Evolutionary conservation across 1,140 invertebrate genomes (phyloP).

Genomic region (Drosophila sechellia): DNA sequence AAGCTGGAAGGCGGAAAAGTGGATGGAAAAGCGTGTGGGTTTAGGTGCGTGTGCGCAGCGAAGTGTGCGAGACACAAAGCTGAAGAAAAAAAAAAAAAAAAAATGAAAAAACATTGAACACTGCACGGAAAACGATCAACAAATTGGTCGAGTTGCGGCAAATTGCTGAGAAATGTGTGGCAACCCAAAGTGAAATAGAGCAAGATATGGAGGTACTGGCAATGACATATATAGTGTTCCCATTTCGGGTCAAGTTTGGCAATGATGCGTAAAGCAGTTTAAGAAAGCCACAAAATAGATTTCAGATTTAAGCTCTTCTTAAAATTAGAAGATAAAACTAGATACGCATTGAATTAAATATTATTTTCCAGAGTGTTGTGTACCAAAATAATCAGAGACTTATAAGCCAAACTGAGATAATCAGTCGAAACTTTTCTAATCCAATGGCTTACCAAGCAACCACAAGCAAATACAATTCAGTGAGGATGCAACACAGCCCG

Average conservation of each 20-base stretch:
- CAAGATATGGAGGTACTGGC: too few relatives aligned
- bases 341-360: background rate
- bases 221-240: background rate
- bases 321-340: background rate
- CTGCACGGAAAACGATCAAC: conserved; percentile 42
- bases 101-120: background rate
- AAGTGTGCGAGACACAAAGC: background rate
- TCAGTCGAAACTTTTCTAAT: conserved; percentile 18
- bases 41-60: background rate
- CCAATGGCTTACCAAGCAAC: conserved; percentile 7
- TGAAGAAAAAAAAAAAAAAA: background rate
- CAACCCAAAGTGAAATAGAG: background rate
- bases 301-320: too few relatives aligned
- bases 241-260: conserved; percentile 17
- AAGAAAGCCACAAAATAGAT: background rate
- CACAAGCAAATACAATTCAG: conserved; percentile 11
- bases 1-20: conserved; percentile 4
- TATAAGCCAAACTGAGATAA: background rate
- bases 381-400: background rate
- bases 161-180: conserved; percentile 34
- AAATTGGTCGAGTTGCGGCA: conserved; percentile 46
- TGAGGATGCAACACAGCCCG: conserved; percentile 3
- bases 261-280: background rate
- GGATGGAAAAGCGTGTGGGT: background rate
- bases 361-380: background rate